Evolutionary conservation across 2,888 invertebrate genomes (phyloP).

Genomic region (Caenorhabditis wallacei): DNA sequence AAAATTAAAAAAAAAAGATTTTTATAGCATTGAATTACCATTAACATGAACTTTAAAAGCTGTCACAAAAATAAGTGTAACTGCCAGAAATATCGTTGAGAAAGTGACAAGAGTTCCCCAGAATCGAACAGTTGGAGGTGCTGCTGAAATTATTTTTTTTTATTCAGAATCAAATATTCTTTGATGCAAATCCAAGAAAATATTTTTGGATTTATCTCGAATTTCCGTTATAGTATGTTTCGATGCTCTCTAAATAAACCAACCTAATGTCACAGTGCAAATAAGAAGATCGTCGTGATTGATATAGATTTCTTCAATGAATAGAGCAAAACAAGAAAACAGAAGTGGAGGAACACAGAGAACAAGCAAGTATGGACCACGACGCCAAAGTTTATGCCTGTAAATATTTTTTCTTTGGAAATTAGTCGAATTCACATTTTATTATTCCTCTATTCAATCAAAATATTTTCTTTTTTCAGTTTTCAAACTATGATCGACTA

Average conservation of each 20-base stretch:
- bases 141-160: conserved; percentile 45
- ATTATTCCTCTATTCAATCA: background rate
- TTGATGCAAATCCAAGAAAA: background rate
- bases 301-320: conserved; percentile 65
- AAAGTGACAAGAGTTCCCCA: conserved; percentile 65
- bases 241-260: conserved; percentile 26
- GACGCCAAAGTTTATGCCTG: conserved; percentile 65
- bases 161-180: too few species aligned
- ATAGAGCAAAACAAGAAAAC: conserved; percentile 59
- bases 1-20: background rate
- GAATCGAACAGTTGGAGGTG: conserved; percentile 59
- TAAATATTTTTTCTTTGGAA: conserved; percentile 5
- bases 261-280: conserved; percentile 65
- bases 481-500: background rate
- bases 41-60: conserved; percentile 58
- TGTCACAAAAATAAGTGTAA: conserved; percentile 47
- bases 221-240: conserved; percentile 25
- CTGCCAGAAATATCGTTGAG: conserved; percentile 52
- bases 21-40: conserved; percentile 26
- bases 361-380: conserved; percentile 58
- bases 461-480: background rate
- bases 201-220: background rate
- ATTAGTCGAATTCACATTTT: background rate
- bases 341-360: conserved; percentile 58
- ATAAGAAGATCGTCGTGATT: conserved; percentile 66